A percentile compares a stretch with the other conserved stretches of the same genome.
phyloP scores from a whole-genome alignment of 1,140 invertebrate genomes.

The Temnothorax nylanderi region DNA sequence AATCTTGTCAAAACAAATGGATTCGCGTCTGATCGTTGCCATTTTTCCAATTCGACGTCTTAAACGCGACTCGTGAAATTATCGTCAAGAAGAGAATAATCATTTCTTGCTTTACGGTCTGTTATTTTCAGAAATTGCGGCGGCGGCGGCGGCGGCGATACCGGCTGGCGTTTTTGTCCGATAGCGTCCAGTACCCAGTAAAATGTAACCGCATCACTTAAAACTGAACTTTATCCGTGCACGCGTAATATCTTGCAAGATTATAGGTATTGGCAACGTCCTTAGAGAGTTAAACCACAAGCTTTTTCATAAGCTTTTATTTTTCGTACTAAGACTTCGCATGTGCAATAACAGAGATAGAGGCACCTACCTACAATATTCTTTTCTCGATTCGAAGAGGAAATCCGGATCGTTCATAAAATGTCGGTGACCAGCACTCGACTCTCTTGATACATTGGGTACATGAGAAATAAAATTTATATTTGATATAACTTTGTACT shows the following conservation, averaged over 20 bases:
- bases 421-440: not conserved
- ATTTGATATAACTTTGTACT: conserved; percentile 19
- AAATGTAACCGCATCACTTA: conserved; percentile 21
- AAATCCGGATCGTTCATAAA: conserved; percentile 15
- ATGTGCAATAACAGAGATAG: conserved; percentile 11
- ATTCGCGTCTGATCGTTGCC: not conserved
- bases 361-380: not conserved
- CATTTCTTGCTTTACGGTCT: not conserved
- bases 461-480: conserved; percentile 34
- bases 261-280: conserved; percentile 7
- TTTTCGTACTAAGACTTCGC: not conserved
- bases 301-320: not conserved
- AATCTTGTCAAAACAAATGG: not conserved
- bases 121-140: not conserved
- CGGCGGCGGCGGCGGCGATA: not conserved
- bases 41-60: not conserved
- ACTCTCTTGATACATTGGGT: conserved; percentile 4
- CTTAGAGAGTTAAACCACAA: conserved; percentile 15
- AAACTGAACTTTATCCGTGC: conserved; percentile 10
- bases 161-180: not conserved
- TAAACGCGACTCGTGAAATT: not conserved
- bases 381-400: conserved; percentile 15
- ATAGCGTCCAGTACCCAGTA: not conserved
- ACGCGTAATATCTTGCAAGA: conserved; percentile 14
- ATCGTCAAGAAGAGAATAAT: not conserved